These are phyloP conservation scores for Sarcophaga bullata DNA, from an alignment of 1,140 invertebrate species.

Conservation along the genomic window DNA sequence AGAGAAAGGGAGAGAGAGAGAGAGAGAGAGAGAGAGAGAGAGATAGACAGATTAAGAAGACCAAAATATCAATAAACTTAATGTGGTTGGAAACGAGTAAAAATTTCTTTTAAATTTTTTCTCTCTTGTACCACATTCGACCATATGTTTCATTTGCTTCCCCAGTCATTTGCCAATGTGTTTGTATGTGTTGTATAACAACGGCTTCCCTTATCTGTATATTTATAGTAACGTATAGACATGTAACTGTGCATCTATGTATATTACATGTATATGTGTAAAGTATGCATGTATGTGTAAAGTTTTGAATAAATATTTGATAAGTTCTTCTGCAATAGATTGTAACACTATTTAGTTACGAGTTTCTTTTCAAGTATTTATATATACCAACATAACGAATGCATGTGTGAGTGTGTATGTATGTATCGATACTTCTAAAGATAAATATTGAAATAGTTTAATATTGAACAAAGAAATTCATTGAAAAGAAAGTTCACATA, in stretches of 20 bases:
- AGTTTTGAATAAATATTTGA: constrained; percentile 25
- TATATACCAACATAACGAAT: not conserved
- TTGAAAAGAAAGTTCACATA: too few relatives aligned
- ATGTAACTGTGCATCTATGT: too few relatives aligned
- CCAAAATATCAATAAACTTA: constrained; percentile 15
- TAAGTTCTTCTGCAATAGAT: not conserved
- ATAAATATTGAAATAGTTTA: constrained; percentile 6
- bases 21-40: too few relatives aligned
- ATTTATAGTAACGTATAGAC: too few relatives aligned
- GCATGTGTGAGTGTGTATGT: not conserved
- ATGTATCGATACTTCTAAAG: not conserved
- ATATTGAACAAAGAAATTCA: constrained; percentile 1
- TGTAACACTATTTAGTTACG: constrained; percentile 2
- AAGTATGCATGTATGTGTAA: not conserved
- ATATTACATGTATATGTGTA: not conserved
- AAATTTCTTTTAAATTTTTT: not conserved
- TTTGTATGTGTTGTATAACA: not conserved
- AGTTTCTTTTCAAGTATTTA: not conserved
- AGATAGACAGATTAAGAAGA: too few relatives aligned
- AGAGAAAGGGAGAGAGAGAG: too few relatives aligned
- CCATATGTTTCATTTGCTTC: not conserved
- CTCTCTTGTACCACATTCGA: not conserved
- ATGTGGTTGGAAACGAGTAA: constrained; percentile 4
- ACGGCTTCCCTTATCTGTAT: too few relatives aligned
- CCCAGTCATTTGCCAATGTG: not conserved